Percentiles rank a stretch among this genome's conserved stretches.
These are phyloP conservation scores for Scaptodrosophila lebanonensis DNA, from an alignment of 1,140 invertebrate genomes.

Conservation along the genomic window DNA sequence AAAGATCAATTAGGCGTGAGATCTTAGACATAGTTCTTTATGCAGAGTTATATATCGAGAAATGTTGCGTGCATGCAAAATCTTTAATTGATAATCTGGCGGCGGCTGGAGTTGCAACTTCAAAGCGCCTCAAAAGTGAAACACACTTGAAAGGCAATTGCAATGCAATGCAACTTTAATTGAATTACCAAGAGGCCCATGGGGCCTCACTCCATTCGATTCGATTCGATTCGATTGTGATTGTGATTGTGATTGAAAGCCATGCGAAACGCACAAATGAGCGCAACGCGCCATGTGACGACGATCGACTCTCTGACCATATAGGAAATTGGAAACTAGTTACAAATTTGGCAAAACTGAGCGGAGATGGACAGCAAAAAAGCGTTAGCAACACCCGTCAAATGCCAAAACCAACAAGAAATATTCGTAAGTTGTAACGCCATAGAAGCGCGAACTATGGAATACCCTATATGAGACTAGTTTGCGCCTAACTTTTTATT, in stretches of 20 bases:
- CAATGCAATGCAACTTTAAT: slow-evolving; percentile 51
- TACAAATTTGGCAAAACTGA: slow-evolving; percentile 12
- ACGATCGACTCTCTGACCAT: slow-evolving; percentile 15
- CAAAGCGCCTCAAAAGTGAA: slow-evolving; percentile 45
- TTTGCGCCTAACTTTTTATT: too few species aligned
- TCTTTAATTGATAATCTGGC: slow-evolving; percentile 17
- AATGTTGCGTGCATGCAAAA: slow-evolving; percentile 38
- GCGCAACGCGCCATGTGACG: slow-evolving; percentile 31
- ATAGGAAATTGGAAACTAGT: slow-evolving; percentile 3
- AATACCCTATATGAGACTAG: too few species aligned
- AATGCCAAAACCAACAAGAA: too few species aligned
- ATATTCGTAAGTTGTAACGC: too few species aligned
- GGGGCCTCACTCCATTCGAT: too few species aligned
- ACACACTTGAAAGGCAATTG: slow-evolving; percentile 55
- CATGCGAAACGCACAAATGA: slow-evolving; percentile 1
- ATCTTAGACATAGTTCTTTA: background rate
- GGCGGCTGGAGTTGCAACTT: slow-evolving; percentile 31
- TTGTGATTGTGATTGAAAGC: slow-evolving; percentile 50
- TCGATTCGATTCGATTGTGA: too few species aligned
- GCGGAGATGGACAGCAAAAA: too few species aligned
- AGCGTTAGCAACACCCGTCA: too few species aligned
- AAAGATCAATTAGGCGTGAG: slow-evolving; percentile 16
- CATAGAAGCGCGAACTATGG: too few species aligned
- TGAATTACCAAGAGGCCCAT: too few species aligned
- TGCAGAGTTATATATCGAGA: slow-evolving; percentile 5